phyloP scores from a whole-genome alignment of 2,888 invertebrate genomes.

The Meiosimyza platycephala region DNA sequence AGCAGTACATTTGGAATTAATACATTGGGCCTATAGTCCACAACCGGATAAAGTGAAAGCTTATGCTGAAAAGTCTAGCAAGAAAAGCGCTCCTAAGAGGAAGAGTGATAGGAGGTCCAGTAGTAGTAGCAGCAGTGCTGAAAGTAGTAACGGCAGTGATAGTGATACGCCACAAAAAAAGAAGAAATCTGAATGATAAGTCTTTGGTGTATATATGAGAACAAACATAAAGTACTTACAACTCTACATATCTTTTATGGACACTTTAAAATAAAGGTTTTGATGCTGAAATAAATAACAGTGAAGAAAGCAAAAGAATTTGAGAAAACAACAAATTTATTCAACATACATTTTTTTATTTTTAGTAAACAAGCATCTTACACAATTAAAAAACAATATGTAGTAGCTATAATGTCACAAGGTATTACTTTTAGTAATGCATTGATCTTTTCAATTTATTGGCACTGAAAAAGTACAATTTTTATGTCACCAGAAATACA shows the following conservation, averaged over 20 bases:
- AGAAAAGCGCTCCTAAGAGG: conserved; percentile 62
- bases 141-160: conserved; percentile 39
- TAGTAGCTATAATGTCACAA: too few relatives aligned
- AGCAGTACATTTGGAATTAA: conserved; percentile 74
- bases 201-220: conserved; percentile 3
- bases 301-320: too few relatives aligned
- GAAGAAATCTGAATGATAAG: conserved; percentile 40
- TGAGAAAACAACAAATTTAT: too few relatives aligned
- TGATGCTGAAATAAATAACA: too few relatives aligned
- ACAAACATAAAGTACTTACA: conserved; percentile 1
- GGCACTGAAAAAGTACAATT: too few relatives aligned
- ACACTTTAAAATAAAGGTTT: too few relatives aligned
- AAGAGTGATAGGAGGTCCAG: conserved; percentile 55
- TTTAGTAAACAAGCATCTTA: too few relatives aligned
- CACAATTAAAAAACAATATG: too few relatives aligned
- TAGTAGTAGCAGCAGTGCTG: conserved; percentile 38
- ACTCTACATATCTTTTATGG: conserved; percentile 12
- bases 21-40: conserved; percentile 83
- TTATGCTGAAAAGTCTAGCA: conserved; percentile 62
- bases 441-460: too few relatives aligned
- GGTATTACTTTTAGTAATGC: too few relatives aligned
- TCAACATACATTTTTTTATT: too few relatives aligned
- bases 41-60: conserved; percentile 77
- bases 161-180: conserved; percentile 51
- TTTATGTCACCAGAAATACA: too few relatives aligned